A percentile compares a stretch with the other conserved stretches of the same genome.
Conservation (phyloP, 1,140 invertebrate genomes). For the Calosoma granatense region DNA sequence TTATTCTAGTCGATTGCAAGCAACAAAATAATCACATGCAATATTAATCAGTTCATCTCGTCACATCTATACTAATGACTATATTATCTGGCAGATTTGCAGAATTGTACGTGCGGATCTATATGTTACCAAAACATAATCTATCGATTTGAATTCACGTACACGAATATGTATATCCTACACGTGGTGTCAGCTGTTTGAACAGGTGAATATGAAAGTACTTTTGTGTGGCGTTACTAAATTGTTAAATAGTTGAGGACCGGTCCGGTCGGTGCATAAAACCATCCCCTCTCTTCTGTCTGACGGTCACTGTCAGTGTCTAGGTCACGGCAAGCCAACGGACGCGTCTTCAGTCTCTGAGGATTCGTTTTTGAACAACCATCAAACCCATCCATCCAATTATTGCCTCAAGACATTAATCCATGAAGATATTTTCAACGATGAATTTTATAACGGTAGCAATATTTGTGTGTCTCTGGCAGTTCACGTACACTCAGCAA, state of each 20-base stretch:
- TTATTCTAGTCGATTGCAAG: too few relatives aligned
- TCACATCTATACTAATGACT: too few relatives aligned
- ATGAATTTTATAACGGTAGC: conserved; percentile 1
- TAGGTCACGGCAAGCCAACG: not conserved
- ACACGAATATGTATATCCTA: not conserved
- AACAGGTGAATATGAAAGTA: too few relatives aligned
- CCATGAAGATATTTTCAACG: not conserved
- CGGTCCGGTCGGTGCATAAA: not conserved
- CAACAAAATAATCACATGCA: too few relatives aligned
- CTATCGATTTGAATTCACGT: not conserved
- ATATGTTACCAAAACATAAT: too few relatives aligned
- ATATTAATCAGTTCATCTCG: too few relatives aligned
- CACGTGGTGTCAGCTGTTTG: not conserved
- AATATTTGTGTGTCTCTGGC: not conserved
- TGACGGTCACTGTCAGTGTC: conserved; percentile 4
- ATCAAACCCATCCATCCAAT: not conserved
- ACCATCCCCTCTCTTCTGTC: not conserved
- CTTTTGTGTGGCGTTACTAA: not conserved
- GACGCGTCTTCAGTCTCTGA: not conserved
- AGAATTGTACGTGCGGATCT: too few relatives aligned
- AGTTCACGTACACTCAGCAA: not conserved
- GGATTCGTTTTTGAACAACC: not conserved
- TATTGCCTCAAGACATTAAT: too few relatives aligned
- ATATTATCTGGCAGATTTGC: too few relatives aligned
- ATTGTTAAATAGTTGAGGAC: not conserved